Evolutionary conservation across 2,888 invertebrate genomes (phyloP).

Genomic region (Cantharis flavilabris): DNA sequence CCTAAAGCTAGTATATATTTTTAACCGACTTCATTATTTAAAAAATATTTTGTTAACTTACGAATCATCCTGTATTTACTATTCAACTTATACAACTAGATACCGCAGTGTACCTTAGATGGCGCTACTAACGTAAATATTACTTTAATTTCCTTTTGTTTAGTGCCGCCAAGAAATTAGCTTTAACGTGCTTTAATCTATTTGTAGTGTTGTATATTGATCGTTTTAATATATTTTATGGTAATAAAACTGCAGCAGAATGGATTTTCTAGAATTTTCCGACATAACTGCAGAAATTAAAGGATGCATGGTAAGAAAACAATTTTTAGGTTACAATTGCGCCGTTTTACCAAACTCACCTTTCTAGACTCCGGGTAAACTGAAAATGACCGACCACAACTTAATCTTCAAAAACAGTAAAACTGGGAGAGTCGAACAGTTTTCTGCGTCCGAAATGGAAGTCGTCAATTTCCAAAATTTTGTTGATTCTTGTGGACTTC

Average conservation of each 20-base stretch:
- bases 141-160: neutral
- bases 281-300: conserved; percentile 84
- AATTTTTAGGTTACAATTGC: neutral
- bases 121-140: neutral
- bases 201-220: neutral
- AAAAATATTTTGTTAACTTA: too few species aligned
- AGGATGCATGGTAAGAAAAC: conserved; percentile 80
- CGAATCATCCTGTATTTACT: neutral
- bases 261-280: conserved; percentile 87
- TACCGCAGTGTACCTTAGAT: neutral
- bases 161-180: neutral
- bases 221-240: neutral
- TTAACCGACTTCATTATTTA: too few species aligned
- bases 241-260: conserved; percentile 41
- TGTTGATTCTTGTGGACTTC: conserved; percentile 86
- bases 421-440: conserved; percentile 95
- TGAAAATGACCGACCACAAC: conserved; percentile 89
- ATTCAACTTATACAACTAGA: neutral
- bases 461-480: conserved; percentile 91
- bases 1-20: too few species aligned
- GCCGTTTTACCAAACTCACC: neutral
- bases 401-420: conserved; percentile 94
- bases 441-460: conserved; percentile 83
- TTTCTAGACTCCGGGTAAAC: conserved; percentile 82
- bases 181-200: neutral